phyloP scores from a whole-genome alignment of 2,888 invertebrate species.

The Bruchidius siliquastri region DNA sequence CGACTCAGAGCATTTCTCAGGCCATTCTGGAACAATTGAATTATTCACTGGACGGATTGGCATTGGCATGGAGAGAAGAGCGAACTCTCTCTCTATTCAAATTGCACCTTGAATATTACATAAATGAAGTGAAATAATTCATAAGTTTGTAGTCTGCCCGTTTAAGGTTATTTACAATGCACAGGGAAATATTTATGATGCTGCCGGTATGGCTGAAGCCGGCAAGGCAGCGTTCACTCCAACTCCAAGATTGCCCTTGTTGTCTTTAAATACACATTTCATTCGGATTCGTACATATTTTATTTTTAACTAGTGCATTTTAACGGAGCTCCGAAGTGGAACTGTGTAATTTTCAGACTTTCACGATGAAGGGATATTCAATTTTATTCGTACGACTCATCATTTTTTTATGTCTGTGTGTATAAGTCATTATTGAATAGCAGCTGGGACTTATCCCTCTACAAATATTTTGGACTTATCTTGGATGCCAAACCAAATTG shows the following conservation, averaged over 20 bases:
- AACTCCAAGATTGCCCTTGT: constrained; percentile 44
- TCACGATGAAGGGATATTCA: background rate
- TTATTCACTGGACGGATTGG: constrained; percentile 49
- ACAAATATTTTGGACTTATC: no score
- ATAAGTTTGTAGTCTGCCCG: constrained; percentile 51
- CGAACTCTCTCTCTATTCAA: constrained; percentile 46
- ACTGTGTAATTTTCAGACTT: background rate
- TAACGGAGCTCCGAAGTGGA: constrained; percentile 11
- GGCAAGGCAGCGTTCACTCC: constrained; percentile 24
- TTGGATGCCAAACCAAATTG: no score
- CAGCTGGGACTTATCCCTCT: no score
- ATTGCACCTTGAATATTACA: constrained; percentile 51
- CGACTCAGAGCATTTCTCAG: constrained; percentile 44
- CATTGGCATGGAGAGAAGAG: constrained; percentile 49
- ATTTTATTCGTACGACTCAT: background rate
- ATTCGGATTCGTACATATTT: constrained; percentile 34
- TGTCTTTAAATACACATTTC: constrained; percentile 45
- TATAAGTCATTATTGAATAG: background rate
- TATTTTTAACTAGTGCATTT: constrained; percentile 38
- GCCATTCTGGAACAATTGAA: constrained; percentile 47
- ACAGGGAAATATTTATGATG: constrained; percentile 57
- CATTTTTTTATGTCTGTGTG: no score
- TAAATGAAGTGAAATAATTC: constrained; percentile 51
- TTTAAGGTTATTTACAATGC: constrained; percentile 52
- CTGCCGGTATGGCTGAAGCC: constrained; percentile 14